Base-by-base conservation (phyloP, 2,888 invertebrate genomes). In the Slavum lentiscoides region DNA sequence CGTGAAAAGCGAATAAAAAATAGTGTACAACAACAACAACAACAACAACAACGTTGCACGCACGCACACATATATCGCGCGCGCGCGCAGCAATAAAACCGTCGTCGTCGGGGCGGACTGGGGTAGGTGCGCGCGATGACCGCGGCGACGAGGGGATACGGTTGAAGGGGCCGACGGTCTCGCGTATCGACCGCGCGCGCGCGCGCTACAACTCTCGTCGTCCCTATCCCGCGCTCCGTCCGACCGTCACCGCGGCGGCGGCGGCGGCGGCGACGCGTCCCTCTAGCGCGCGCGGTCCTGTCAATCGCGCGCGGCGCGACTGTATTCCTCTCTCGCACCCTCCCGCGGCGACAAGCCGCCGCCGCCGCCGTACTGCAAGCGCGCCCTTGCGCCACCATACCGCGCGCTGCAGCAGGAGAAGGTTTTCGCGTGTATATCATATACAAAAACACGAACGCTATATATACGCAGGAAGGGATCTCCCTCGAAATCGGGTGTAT, bases 121-220 rank as follows among this genome's bases (percentile, higher is more conserved):
- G n/a, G n/a, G n/a, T n/a, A n/a, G n/a, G n/a, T n/a, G 43, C 15
- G 23, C n/a, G 49, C 59, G 76, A 69, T 62, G 77, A 61, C 68
- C 55, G 30, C 37, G 37, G 49, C 30, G 23, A 19, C 8, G 55
- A 49, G 69, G 19, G 55, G 1, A 17, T 5, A 55, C 37, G 74
- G 53, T 68, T 11, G 69, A 66, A 66, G 21, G 77, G 77, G 77
- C 30, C 30, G 30, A 77, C 43, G 77, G 68, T 62, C 58, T 77
- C 67, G 77, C 77, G 77, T 77, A 77, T 77, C 77, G 77, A 77
- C 77, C 77, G 77, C 70, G 64, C 77, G 39, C 76, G 58, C 68
- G 49, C 74, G 30, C 11, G 64, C 49, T 4, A 1, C 30, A 21
- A 62, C 37, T 64, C n/a, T 53, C 17, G 53, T 30, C 6, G 21